Conservation (phyloP, 2,113 vertebrate genomes). For the Parus major region DNA sequence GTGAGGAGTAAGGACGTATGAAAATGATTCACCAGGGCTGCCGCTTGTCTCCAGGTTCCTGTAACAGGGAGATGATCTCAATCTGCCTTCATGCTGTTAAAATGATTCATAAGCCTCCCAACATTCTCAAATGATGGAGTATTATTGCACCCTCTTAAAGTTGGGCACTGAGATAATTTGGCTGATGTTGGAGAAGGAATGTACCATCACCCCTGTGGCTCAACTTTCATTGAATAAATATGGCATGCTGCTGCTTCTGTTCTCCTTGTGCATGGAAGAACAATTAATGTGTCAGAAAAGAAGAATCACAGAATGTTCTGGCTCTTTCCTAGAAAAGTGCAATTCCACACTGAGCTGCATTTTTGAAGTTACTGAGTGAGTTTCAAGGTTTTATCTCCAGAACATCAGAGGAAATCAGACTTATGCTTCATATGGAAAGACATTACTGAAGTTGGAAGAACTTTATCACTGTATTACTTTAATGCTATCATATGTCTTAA, state of each 20-base stretch:
- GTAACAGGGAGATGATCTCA: slow-evolving; percentile 80
- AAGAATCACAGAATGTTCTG: slow-evolving; percentile 71
- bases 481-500: neutral
- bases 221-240: slow-evolving; percentile 80
- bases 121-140: slow-evolving; percentile 79
- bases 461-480: neutral
- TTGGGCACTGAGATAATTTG: slow-evolving; percentile 84
- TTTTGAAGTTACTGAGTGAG: slow-evolving; percentile 67
- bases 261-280: slow-evolving; percentile 71
- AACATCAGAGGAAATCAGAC: slow-evolving; percentile 44
- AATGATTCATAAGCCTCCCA: slow-evolving; percentile 79
- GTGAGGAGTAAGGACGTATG: slow-evolving; percentile 57
- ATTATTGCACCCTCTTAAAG: slow-evolving; percentile 80
- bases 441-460: neutral
- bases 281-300: slow-evolving; percentile 82
- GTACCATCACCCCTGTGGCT: slow-evolving; percentile 76
- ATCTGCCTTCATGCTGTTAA: slow-evolving; percentile 83
- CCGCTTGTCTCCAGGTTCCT: slow-evolving; percentile 77
- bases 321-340: slow-evolving; percentile 64
- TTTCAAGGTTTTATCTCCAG: slow-evolving; percentile 59
- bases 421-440: neutral
- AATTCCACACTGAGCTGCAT: slow-evolving; percentile 56
- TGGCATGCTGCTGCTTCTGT: slow-evolving; percentile 74
- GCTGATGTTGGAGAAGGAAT: slow-evolving; percentile 77
- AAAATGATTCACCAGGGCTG: slow-evolving; percentile 74